Percentiles rank a stretch among this genome's conserved stretches.
phyloP scores from a whole-genome alignment of 2,797 vertebrate species.

The Podargus strigoides region DNA sequence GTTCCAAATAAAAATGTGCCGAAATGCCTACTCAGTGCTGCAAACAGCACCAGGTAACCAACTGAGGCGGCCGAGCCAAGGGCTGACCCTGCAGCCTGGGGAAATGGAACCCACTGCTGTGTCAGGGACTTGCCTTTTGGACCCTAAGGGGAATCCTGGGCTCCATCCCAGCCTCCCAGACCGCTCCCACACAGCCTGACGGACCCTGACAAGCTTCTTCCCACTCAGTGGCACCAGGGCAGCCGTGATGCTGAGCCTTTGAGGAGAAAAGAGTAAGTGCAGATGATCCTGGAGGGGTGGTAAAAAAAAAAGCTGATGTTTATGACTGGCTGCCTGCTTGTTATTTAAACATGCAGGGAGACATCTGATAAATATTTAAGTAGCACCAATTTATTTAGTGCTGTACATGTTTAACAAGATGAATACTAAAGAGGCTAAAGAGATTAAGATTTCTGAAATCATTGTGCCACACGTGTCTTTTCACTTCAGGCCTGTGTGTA shows the following conservation, averaged over 20 bases:
- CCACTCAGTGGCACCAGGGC: fast-evolving
- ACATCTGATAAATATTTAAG: conserved; percentile 62
- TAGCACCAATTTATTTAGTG: conserved; percentile 45
- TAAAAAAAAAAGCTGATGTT: background rate
- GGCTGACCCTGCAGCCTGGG: fast-evolving
- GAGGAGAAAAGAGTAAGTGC: background rate
- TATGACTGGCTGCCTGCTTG: conserved; percentile 1
- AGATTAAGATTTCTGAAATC: conserved; percentile 40
- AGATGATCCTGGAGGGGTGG: background rate
- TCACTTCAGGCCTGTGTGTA: background rate
- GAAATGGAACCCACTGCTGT: background rate
- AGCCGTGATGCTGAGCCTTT: background rate
- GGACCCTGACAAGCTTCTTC: background rate
- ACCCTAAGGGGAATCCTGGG: fast-evolving
- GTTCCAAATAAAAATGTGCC: background rate
- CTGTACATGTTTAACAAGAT: conserved; percentile 56
- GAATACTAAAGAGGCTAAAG: conserved; percentile 56
- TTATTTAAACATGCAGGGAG: conserved; percentile 25
- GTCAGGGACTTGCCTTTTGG: background rate
- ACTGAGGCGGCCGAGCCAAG: fast-evolving
- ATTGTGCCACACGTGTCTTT: background rate
- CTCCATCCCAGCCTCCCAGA: background rate
- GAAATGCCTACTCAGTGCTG: background rate
- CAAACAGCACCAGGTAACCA: fast-evolving
- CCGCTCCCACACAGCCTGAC: background rate